A percentile compares a stretch with the other conserved stretches of the same genome.
phyloP scores from a whole-genome alignment of 2,797 vertebrate species.

The Enteromius mattozi region DNA sequence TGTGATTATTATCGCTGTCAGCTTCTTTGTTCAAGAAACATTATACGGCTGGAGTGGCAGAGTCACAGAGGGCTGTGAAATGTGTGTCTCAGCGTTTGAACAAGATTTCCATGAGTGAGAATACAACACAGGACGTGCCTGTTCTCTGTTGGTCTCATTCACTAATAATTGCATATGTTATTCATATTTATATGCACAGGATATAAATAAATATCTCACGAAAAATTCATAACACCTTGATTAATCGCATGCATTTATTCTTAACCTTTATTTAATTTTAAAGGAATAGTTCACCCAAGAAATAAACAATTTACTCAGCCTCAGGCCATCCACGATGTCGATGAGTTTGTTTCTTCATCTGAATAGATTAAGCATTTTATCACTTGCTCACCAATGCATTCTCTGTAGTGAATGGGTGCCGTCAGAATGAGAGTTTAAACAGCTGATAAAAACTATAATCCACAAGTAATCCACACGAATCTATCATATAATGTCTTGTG shows the following conservation, averaged over 20 bases:
- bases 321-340: neutral
- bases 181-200: neutral
- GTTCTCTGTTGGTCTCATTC: neutral
- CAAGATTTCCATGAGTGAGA: neutral
- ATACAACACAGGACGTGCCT: neutral
- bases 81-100: neutral
- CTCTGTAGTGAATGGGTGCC: neutral
- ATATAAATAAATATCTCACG: neutral
- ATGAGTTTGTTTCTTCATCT: neutral
- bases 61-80: slow-evolving; percentile 1
- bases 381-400: neutral
- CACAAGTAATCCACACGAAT: neutral
- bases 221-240: neutral
- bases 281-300: neutral
- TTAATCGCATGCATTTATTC: neutral
- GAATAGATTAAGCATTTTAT: neutral
- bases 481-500: neutral
- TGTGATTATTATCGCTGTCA: slow-evolving; percentile 42
- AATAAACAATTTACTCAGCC: neutral
- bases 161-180: neutral
- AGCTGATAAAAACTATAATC: neutral
- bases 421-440: neutral
- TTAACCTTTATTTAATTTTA: neutral
- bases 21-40: slow-evolving; percentile 9
- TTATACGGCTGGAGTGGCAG: neutral